Evolutionary conservation across 2,113 vertebrate genomes (phyloP), one percentile per base, ranked within the genome.

Genomic region (Dicentrarchus labrax): DNA sequence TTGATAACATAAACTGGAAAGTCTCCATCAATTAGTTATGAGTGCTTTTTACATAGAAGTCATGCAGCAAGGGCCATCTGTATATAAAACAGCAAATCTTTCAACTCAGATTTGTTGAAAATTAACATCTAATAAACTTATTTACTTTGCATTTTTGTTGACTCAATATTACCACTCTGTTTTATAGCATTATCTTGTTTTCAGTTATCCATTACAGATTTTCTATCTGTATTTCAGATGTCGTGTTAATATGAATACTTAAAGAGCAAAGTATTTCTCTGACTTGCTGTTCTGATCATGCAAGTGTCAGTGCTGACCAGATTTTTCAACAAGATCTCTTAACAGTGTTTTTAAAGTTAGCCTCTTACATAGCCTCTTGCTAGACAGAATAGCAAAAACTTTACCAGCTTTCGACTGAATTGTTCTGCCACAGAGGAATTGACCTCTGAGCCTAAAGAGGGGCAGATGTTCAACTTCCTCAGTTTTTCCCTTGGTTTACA

Each of bases 211-310:
- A 10, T 57, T 60, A 9, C 15, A 43, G 8, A 59, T 56, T 64
- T 61, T 10, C 2, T 54, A 13, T 47, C n/a, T 64, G n/a, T 24
- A 8, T 10, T 74, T 38, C 38, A 16, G 3, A 21, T 41, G 13
- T n/a, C 76, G 13, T 39, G 19, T 53, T 51, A 66, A 36, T 16
- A 30, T 21, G n/a, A 47, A 60, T 22, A 45, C 54, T 61, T 13
- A 45, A 41, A 43, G 21, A 17, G 16, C 48, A 69, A 80, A 62
- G 16, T 36, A 50, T 65, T 56, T 74, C 12, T 78, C 62, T 80
- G 41, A 39, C 45, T 48, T 36, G 60, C 60, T 78, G 57, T 38
- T 38, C 19, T 62, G 21, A 47, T 67, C 21, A 0, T 6, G 7
- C 21, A 12, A 38, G 60, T 54, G 24, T 59, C 17, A 21, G 41